A percentile compares a stretch with the other conserved stretches of the same genome.
These are phyloP conservation scores for Vespertilio murinus DNA, from an alignment of 2,797 vertebrate genomes.

Conservation along the genomic window DNA sequence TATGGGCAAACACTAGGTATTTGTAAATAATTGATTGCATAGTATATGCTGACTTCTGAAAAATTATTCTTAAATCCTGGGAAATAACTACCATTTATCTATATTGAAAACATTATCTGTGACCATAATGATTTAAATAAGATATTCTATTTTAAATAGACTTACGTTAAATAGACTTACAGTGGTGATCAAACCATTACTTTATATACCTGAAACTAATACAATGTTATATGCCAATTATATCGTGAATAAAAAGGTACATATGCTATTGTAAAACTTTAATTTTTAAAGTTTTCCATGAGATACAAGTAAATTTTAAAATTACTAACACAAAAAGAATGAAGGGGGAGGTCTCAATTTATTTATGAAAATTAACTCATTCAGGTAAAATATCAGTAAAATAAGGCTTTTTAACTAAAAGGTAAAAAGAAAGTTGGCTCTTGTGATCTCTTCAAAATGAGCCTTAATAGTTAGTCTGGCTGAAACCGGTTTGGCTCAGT, in stretches of 20 bases:
- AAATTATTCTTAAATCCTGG: constrained; percentile 38
- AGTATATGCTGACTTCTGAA: not conserved
- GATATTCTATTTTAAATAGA: not conserved
- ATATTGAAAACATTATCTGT: not conserved
- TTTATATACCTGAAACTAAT: not conserved
- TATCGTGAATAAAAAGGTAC: not conserved
- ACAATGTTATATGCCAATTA: not conserved
- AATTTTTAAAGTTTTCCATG: not conserved
- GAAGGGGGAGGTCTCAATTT: not conserved
- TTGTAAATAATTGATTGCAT: not conserved
- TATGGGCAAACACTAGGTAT: not conserved
- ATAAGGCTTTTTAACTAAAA: constrained; percentile 2
- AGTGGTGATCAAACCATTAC: not conserved
- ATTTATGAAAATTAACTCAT: not conserved
- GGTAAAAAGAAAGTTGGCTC: not conserved
- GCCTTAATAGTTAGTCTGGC: not conserved
- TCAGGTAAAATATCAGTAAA: constrained; percentile 14
- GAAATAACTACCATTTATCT: not conserved
- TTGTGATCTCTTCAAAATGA: not conserved
- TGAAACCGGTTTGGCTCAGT: no score
- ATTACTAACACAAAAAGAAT: not conserved
- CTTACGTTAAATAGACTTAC: not conserved
- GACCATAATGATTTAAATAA: not conserved
- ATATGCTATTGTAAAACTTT: not conserved
- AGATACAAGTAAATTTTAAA: not conserved